phyloP scores from a whole-genome alignment of 2,888 invertebrate species.

The Cosmorhoe ocellata region DNA sequence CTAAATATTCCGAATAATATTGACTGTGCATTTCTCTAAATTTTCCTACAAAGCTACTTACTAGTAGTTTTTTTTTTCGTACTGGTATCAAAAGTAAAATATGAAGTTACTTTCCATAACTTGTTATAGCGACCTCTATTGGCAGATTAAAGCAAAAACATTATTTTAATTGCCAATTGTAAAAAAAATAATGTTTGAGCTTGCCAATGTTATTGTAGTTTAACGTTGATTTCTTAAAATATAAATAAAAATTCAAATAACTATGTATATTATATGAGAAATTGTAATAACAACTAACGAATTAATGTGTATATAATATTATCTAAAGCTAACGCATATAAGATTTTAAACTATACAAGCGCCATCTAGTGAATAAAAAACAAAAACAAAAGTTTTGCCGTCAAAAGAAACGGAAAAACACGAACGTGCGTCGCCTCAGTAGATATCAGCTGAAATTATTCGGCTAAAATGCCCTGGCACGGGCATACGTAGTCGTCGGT shows the following conservation, averaged over 20 bases:
- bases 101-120: no score
- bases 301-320: neutral
- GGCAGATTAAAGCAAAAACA: neutral
- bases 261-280: no score
- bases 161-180: slow-evolving; percentile 14
- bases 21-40: no score
- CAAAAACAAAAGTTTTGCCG: slow-evolving; percentile 57
- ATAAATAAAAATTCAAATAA: no score
- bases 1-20: no score
- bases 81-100: slow-evolving; percentile 1
- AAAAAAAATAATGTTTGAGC: slow-evolving; percentile 7
- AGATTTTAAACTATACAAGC: neutral
- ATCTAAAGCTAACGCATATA: neutral
- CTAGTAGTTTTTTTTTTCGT: no score
- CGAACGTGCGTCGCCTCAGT: slow-evolving; percentile 80
- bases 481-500: slow-evolving; percentile 84
- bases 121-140: slow-evolving; percentile 40
- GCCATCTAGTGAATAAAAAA: slow-evolving; percentile 56
- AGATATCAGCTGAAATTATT: slow-evolving; percentile 83
- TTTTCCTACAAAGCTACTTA: no score
- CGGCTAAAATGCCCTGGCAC: slow-evolving; percentile 84
- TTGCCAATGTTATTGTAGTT: slow-evolving; percentile 15
- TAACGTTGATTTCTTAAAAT: no score
- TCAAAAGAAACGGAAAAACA: slow-evolving; percentile 83
- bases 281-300: neutral